A percentile compares a stretch with the other conserved stretches of the same genome.
Evolutionary conservation across 1,140 invertebrate genomes (phyloP).

Genomic region (Asbolus verrucosus): DNA sequence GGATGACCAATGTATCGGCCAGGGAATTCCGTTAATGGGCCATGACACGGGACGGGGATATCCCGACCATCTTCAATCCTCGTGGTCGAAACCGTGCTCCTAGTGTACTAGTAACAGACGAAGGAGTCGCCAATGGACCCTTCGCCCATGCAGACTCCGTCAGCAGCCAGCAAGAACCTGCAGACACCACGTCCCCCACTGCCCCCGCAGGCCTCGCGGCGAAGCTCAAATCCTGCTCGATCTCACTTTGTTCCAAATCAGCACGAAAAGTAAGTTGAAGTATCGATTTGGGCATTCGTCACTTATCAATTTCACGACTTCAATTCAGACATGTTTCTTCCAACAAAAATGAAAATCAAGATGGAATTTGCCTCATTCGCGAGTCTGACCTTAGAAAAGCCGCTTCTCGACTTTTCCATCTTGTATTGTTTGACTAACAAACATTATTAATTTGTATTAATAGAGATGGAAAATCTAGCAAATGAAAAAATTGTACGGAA

Average conservation of each 20-base stretch:
- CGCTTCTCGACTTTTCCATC: no score
- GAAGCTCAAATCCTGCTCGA: conserved; percentile 69
- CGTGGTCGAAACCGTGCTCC: conserved; percentile 74
- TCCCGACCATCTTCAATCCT: conserved; percentile 82
- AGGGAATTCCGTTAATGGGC: conserved; percentile 4
- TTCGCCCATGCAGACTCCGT: conserved; percentile 71
- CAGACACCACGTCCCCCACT: conserved; percentile 67
- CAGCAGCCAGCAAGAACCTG: conserved; percentile 69
- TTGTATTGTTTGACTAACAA: no score
- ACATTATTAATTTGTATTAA: no score
- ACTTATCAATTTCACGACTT: no score
- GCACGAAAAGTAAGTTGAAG: conserved; percentile 73
- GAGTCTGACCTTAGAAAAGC: no score
- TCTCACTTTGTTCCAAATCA: conserved; percentile 77
- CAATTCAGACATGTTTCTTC: no score
- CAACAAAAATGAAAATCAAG: no score
- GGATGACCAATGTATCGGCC: conserved; percentile 13
- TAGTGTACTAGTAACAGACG: conserved; percentile 78
- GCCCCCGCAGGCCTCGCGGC: conserved; percentile 63
- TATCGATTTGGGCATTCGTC: conserved; percentile 10
- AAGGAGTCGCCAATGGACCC: conserved; percentile 69
- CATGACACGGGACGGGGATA: conserved; percentile 72
- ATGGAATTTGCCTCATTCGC: no score
- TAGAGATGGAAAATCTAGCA: no score
- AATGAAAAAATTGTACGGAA: no score